Base-by-base conservation (phyloP, 1,140 invertebrate species). In the Orchestia grillus region DNA sequence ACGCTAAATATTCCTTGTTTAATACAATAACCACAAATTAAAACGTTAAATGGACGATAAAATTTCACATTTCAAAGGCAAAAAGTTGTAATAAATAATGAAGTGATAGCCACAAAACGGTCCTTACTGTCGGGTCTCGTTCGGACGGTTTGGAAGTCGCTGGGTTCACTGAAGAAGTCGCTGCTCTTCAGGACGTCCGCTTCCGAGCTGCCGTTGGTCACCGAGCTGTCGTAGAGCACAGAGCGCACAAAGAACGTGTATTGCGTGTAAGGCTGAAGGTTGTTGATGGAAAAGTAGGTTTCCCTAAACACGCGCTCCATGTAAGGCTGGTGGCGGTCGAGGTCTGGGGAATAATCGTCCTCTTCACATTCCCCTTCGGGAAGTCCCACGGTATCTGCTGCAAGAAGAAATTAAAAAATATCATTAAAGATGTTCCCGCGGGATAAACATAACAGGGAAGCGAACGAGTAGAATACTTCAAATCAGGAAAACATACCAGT, bases 161-260 rank as follows among this genome's bases (percentile, higher is more conserved):
- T 45, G 92, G 92, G 92, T n/a, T 94, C 92, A 40, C 92, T 94
- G 44, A 44, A 44, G 43, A 44, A 44, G 43, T 45, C 40, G 43
- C 44, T 44, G 92, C 19, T 8, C 44, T 45, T 44, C 43, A 45
- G 16, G 41, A 44, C 41, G 41, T 8, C 88, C 4, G 11, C 4
- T 41, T 41, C 36, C 8, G 36, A 36, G n/a, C n/a, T n/a, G n/a
- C n/a, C n/a, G n/a, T n/a, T n/a, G 36, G 4, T 41, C 87, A 15
- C 36, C 4, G 87, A 8, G 88, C 88, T 90, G 28, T 77, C 62
- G 62, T 77, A 77, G 62, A 77, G 28, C 62, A 77, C 62, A 15
- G 88, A 41, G 6, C 88, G 88, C 43, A 94, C 44, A n/a, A 94
- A 94, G 92, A 94, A 94, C 8, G 43, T 8, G 92, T 94, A 94